Conservation (phyloP, 2,888 invertebrate species). For the Drosophila putrida region DNA sequence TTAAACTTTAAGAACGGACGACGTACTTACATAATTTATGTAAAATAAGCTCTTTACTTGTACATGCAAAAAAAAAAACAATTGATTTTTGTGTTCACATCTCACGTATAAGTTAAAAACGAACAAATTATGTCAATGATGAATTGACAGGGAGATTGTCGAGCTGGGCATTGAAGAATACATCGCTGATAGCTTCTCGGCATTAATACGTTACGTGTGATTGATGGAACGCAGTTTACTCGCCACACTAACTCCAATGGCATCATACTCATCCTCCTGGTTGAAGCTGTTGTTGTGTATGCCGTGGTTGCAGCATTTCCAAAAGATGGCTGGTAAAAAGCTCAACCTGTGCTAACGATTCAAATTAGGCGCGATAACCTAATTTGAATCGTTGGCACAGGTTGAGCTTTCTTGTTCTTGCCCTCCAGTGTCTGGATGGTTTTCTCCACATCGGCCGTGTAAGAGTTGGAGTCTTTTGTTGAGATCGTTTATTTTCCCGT, state of each 20-base stretch:
- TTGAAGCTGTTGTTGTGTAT: slow-evolving; percentile 73
- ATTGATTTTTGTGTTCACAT: neutral
- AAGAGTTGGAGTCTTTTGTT: slow-evolving; percentile 83
- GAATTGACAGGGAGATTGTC: slow-evolving; percentile 83
- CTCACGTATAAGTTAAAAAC: slow-evolving; percentile 16
- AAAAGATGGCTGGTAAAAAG: slow-evolving; percentile 83
- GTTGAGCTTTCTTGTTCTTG: slow-evolving; percentile 83
- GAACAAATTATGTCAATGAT: slow-evolving; percentile 71
- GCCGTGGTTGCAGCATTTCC: slow-evolving; percentile 72
- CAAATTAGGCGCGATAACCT: too few species aligned
- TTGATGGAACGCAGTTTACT: slow-evolving; percentile 84
- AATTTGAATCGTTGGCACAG: too few species aligned
- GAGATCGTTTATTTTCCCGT: slow-evolving; percentile 83
- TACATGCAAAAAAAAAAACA: slow-evolving; percentile 9
- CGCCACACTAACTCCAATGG: slow-evolving; percentile 84
- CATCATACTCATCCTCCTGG: slow-evolving; percentile 84
- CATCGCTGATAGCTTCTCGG: slow-evolving; percentile 85
- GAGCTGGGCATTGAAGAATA: slow-evolving; percentile 84
- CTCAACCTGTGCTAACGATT: too few species aligned
- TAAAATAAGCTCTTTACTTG: slow-evolving; percentile 13
- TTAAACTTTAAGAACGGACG: slow-evolving; percentile 44
- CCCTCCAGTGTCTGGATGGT: slow-evolving; percentile 82
- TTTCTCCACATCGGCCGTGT: slow-evolving; percentile 83
- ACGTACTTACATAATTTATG: slow-evolving; percentile 24
- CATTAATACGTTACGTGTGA: slow-evolving; percentile 84